Percentiles rank a stretch among this genome's conserved stretches.
Conservation (phyloP, 2,888 invertebrate genomes). For the Cataglyphis rosenhaueri region DNA sequence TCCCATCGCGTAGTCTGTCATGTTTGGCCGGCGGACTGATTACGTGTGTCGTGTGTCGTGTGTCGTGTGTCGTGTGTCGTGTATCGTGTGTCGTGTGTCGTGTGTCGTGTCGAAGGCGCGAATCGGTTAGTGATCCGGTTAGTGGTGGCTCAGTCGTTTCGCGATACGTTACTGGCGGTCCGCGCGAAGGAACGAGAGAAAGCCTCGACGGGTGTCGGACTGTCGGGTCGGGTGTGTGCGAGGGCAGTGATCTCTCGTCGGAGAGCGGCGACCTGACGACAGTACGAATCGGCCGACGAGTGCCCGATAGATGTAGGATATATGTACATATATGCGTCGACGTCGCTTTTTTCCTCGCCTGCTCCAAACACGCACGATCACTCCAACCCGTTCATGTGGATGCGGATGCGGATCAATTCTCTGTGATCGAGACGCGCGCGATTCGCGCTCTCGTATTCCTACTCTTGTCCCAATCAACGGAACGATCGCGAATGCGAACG, state of each 20-base stretch:
- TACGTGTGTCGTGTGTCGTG: constrained; percentile 19
- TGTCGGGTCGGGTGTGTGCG: constrained; percentile 80
- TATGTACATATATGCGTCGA: not conserved
- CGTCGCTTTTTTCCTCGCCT: not conserved
- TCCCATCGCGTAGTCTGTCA: constrained; percentile 40
- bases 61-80: not conserved
- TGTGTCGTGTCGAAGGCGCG: constrained; percentile 27
- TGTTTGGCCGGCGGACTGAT: constrained; percentile 25
- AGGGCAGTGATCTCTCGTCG: constrained; percentile 85
- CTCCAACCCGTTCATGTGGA: not conserved
- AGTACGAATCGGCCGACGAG: constrained; percentile 75
- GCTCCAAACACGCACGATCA: not conserved
- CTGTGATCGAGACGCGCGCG: not conserved
- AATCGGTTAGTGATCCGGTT: constrained; percentile 38
- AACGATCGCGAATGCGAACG: too few relatives aligned
- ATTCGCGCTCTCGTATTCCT: not conserved
- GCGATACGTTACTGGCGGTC: constrained; percentile 75
- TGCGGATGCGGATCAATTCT: not conserved
- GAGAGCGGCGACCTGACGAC: constrained; percentile 85
- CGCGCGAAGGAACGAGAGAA: constrained; percentile 75
- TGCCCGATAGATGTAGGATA: constrained; percentile 69
- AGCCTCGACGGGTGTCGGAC: constrained; percentile 58
- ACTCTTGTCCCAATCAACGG: not conserved
- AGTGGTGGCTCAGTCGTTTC: constrained; percentile 54
- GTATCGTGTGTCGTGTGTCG: constrained; percentile 7